A percentile compares a stretch with the other conserved stretches of the same genome.
phyloP scores from a whole-genome alignment of 2,113 vertebrate species.

The Illadopsis cleaveri region DNA sequence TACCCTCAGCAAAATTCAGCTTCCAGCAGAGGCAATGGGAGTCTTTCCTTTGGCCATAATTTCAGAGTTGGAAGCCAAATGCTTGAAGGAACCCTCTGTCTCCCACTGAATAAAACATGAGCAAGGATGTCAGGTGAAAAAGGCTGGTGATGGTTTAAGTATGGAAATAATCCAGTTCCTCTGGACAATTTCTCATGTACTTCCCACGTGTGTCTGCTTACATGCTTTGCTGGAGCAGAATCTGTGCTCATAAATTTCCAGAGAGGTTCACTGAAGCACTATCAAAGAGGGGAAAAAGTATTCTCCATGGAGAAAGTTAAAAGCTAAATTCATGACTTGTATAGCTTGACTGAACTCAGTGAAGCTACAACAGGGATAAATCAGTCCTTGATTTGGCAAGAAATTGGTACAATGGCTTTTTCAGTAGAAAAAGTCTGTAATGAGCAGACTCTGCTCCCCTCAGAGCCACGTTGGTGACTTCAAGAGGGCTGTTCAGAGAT shows the following conservation, averaged over 20 bases:
- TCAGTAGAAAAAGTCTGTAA: neutral
- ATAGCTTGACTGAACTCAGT: neutral
- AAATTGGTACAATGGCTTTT: neutral
- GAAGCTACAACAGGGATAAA: neutral
- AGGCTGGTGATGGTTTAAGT: neutral
- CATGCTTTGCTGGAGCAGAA: neutral
- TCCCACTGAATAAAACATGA: neutral
- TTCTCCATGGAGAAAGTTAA: neutral
- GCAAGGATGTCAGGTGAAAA: neutral
- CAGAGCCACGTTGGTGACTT: neutral
- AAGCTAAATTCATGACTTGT: neutral
- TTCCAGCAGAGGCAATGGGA: neutral
- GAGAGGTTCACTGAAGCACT: neutral
- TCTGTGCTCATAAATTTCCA: neutral
- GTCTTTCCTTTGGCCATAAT: neutral
- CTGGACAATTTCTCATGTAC: rapidly evolving
- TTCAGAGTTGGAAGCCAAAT: neutral
- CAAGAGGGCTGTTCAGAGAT: neutral
- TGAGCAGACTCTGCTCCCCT: neutral
- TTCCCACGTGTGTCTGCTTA: neutral
- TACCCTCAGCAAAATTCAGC: neutral
- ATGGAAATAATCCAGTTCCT: neutral
- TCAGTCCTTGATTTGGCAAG: neutral
- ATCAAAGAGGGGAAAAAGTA: neutral
- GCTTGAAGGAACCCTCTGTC: neutral